These are phyloP conservation scores for Hydriomena furcata DNA, from an alignment of 2,888 invertebrate genomes.

Conservation along the genomic window DNA sequence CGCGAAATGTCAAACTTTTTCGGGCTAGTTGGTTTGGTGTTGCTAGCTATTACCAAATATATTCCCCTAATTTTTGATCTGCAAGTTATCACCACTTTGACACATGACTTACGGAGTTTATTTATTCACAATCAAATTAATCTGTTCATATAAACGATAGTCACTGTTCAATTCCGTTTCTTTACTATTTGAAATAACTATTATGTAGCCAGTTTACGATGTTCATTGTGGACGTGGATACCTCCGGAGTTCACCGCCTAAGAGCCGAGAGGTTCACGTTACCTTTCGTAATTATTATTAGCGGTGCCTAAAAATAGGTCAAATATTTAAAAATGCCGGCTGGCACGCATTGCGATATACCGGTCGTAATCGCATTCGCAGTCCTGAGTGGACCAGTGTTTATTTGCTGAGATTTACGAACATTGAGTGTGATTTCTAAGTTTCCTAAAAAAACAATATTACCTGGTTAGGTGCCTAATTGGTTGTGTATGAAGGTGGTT, in stretches of 20 bases:
- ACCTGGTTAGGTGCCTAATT: no score
- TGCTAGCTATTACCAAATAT: conserved; percentile 44
- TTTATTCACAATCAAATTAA: no score
- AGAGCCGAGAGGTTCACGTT: conserved; percentile 77
- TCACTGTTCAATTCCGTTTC: no score
- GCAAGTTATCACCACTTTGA: conserved; percentile 1
- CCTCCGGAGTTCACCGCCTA: conserved; percentile 50
- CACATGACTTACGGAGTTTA: not conserved
- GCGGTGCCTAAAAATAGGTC: conserved; percentile 78
- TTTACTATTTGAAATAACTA: not conserved
- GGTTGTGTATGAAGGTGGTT: no score
- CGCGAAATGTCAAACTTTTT: conserved; percentile 71
- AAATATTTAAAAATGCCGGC: conserved; percentile 77
- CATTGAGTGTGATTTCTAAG: not conserved
- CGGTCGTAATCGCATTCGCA: conserved; percentile 66
- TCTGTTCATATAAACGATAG: no score
- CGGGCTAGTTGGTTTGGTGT: conserved; percentile 50
- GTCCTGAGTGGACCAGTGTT: conserved; percentile 47
- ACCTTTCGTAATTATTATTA: conserved; percentile 82
- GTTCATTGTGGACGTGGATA: conserved; percentile 36
- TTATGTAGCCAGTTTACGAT: conserved; percentile 22
- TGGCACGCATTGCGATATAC: conserved; percentile 68
- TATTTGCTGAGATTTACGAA: conserved; percentile 33
- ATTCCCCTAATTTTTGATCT: conserved; percentile 37
- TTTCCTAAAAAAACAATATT: conserved; percentile 2